Conservation (phyloP, 2,797 vertebrate species). For the Spea hammondii region DNA sequence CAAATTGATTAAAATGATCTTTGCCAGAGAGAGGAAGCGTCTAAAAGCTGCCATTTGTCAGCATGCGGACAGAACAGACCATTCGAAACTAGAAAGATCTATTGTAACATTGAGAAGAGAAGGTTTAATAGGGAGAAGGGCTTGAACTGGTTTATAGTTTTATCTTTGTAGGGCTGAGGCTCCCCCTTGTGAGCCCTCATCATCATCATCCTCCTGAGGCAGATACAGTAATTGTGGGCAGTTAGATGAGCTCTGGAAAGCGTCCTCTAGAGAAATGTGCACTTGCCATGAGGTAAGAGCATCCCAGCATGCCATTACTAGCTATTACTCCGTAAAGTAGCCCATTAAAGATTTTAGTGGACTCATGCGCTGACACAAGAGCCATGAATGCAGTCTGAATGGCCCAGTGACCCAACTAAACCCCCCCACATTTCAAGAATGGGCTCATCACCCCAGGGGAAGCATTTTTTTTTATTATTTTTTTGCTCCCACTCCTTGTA, state of each 20-base stretch:
- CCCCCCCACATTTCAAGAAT: no score
- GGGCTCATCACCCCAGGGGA: no score
- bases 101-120: constrained; percentile 17
- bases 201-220: constrained; percentile 9
- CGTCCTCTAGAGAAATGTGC: constrained; percentile 21
- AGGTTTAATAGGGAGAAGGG: constrained; percentile 42
- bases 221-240: constrained; percentile 39
- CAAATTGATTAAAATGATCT: constrained; percentile 52
- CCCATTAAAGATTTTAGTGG: constrained; percentile 19
- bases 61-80: constrained; percentile 34
- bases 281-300: constrained; percentile 38
- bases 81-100: constrained; percentile 38
- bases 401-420: no score
- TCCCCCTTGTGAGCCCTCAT: constrained; percentile 26
- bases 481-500: no score
- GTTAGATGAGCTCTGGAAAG: constrained; percentile 8
- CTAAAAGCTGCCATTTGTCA: constrained; percentile 51
- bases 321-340: constrained; percentile 7
- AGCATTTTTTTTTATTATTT: no score
- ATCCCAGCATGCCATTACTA: constrained; percentile 19
- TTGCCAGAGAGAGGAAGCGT: constrained; percentile 45
- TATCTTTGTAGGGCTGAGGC: constrained; percentile 16
- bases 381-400: not conserved
- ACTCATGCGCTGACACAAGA: not conserved
- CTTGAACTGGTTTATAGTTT: constrained; percentile 37